Base-by-base conservation (phyloP, 1,140 invertebrate species). In the Oncopodura yosiiana region DNA sequence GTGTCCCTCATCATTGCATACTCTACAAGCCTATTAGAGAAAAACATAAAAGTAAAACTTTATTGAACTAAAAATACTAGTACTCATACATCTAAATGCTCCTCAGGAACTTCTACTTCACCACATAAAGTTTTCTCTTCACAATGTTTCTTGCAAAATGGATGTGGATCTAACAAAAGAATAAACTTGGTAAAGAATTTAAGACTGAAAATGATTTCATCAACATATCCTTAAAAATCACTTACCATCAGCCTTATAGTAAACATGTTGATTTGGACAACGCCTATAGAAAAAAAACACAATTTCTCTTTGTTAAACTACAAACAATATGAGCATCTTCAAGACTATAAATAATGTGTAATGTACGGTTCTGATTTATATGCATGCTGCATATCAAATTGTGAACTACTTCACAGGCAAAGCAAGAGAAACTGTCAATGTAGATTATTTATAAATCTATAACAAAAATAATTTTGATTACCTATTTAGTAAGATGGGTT, bases 81-180 rank as follows among this genome's bases (percentile, higher is more conserved):
- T n/a, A n/a, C n/a, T n/a, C n/a, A n/a, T 73, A 91, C 90, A 69
- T 94, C 88, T 39, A 97, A 78, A 76, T 96, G 93, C 42, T 85
- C 77, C 65, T 89, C 82, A 0, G 93, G 93, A 8, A 98, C 90
- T 60, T 77, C 74, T 4, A 95, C 88, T 70, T 97, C 93, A 0
- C 94, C 94, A 71, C 94, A 98, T 78, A 87, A 86, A 0, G 93
- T 96, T 41, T 77, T 78, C 2, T 78, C 67, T 61, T 84, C 83
- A 73, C 94, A 98, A 0, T 79, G 74, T 58, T 86, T 82, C 61
- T 89, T 89, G 68, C 94, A 97, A 68, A 92, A 88, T 3, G 87
- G 85, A 61, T 82, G 75, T 12, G 82, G 81, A 63, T 85, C n/a
- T n/a, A n/a, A n/a, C n/a, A n/a, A n/a, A n/a, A n/a, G n/a, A n/a